Percentiles rank a stretch among this genome's conserved stretches.
These are phyloP conservation scores for Acanthornis magna DNA, from an alignment of 2,797 vertebrate species.

Conservation along the genomic window DNA sequence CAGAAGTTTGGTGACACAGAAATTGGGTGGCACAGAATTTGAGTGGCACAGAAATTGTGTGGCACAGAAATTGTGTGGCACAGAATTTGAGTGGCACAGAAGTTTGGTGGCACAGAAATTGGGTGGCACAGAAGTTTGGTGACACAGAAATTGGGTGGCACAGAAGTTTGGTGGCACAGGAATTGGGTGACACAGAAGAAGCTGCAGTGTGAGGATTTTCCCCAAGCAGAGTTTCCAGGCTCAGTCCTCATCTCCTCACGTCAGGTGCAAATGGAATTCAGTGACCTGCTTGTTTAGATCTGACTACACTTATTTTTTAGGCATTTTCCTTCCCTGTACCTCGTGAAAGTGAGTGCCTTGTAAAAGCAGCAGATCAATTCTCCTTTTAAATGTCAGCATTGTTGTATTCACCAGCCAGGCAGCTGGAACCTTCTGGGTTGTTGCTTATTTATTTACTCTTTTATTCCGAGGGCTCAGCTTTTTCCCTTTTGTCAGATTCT, in stretches of 20 bases:
- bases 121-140: too few species aligned
- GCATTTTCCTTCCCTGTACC: background rate
- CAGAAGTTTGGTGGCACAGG: too few species aligned
- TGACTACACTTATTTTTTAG: background rate
- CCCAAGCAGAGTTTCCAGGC: background rate
- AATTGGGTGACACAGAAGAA: background rate
- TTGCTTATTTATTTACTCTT: background rate
- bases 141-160: too few species aligned
- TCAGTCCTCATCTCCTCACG: background rate
- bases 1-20: too few species aligned
- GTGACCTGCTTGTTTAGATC: background rate
- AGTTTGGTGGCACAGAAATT: too few species aligned
- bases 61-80: too few species aligned
- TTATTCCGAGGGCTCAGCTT: background rate
- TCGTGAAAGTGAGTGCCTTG: background rate
- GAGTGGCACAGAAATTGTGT: too few species aligned
- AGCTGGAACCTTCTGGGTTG: background rate
- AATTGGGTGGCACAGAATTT: too few species aligned
- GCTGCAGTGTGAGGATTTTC: too few species aligned
- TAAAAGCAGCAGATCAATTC: constrained; percentile 20
- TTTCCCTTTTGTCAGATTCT: background rate
- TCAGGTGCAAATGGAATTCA: background rate
- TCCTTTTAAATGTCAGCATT: constrained; percentile 38
- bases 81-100: too few species aligned
- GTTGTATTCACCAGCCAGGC: background rate